phyloP scores from a whole-genome alignment of 2,888 invertebrate genomes.

The Spodoptera littoralis region DNA sequence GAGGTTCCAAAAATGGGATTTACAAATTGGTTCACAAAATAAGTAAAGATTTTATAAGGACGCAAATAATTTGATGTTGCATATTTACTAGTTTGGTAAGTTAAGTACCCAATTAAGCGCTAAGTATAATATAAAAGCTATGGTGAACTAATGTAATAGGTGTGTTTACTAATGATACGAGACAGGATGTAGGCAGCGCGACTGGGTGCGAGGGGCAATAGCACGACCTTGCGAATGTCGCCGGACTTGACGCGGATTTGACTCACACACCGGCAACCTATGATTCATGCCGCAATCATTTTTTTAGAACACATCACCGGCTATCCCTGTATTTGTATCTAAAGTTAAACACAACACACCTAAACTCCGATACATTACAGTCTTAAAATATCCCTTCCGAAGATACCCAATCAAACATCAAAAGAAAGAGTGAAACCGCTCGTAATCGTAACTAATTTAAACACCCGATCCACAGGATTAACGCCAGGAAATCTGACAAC shows the following conservation, averaged over 20 bases:
- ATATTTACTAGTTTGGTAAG: slow-evolving; percentile 8
- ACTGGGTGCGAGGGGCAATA: slow-evolving; percentile 63
- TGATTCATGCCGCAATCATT: slow-evolving; percentile 68
- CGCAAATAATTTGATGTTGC: slow-evolving; percentile 6
- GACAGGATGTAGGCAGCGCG: slow-evolving; percentile 64
- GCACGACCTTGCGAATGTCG: slow-evolving; percentile 81
- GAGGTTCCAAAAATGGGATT: slow-evolving; percentile 9
- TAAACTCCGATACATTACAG: slow-evolving; percentile 30
- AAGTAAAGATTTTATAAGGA: slow-evolving; percentile 20
- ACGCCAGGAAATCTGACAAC: slow-evolving; percentile 83
- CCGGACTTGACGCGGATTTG: slow-evolving; percentile 71
- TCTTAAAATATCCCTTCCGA: slow-evolving; percentile 64
- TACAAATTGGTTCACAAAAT: slow-evolving; percentile 3
- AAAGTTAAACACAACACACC: slow-evolving; percentile 54
- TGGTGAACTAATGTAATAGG: slow-evolving; percentile 48
- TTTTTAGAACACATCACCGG: slow-evolving; percentile 43
- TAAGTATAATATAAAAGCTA: slow-evolving; percentile 19
- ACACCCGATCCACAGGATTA: slow-evolving; percentile 78
- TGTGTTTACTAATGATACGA: slow-evolving; percentile 49
- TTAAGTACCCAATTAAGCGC: slow-evolving; percentile 17
- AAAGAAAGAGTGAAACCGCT: slow-evolving; percentile 68
- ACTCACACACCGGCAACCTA: slow-evolving; percentile 62
- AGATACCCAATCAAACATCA: slow-evolving; percentile 74
- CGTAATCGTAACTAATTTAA: slow-evolving; percentile 79
- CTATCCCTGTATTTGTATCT: slow-evolving; percentile 40